These are phyloP conservation scores for Thalassoma bifasciatum DNA, from an alignment of 2,113 vertebrate genomes.

Conservation along the genomic window DNA sequence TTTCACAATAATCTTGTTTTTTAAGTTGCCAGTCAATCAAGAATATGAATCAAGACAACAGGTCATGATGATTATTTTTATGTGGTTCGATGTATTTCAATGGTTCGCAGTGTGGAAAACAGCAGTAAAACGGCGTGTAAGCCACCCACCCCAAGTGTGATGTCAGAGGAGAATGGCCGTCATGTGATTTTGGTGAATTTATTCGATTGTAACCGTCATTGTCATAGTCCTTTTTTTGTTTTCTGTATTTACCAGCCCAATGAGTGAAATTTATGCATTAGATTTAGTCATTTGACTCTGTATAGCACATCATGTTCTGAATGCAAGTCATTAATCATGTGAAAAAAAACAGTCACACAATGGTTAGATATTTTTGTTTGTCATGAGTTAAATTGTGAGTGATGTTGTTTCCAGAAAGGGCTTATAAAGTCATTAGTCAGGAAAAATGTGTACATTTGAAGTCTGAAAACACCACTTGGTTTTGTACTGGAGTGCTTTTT, in stretches of 20 bases:
- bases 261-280: conserved; percentile 69
- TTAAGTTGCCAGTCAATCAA: not conserved
- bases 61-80: not conserved
- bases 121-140: not conserved
- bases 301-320: conserved; percentile 71
- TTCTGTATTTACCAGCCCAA: conserved; percentile 68
- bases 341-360: conserved; percentile 10
- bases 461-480: conserved; percentile 50
- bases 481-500: conserved; percentile 79
- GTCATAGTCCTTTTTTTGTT: conserved; percentile 66
- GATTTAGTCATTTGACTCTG: conserved; percentile 69
- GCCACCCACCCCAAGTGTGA: not conserved
- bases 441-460: conserved; percentile 20
- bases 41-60: not conserved
- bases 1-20: not conserved
- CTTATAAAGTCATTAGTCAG: conserved; percentile 58
- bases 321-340: conserved; percentile 55
- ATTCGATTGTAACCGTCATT: conserved; percentile 74
- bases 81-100: not conserved
- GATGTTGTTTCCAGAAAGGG: conserved; percentile 70
- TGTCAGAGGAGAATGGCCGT: not conserved
- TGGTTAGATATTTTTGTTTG: conserved; percentile 45
- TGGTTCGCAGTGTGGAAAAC: not conserved
- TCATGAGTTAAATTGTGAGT: conserved; percentile 58
- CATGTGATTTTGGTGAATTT: conserved; percentile 22